Base-by-base conservation (phyloP, 2,113 vertebrate species). In the Otis tarda region DNA sequence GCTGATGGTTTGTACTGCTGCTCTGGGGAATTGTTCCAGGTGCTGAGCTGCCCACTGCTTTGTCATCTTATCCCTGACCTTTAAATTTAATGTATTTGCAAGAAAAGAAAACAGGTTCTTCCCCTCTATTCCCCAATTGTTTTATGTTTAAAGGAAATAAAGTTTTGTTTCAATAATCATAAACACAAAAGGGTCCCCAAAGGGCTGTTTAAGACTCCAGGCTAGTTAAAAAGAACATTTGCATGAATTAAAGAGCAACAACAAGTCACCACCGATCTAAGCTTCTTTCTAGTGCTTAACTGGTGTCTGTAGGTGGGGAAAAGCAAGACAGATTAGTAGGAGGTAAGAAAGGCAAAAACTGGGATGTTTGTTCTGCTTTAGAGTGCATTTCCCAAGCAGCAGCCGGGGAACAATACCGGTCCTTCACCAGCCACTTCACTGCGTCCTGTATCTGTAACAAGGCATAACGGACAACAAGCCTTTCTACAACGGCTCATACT, bases 211-310 rank as follows among this genome's bases (percentile, higher is more conserved):
- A 49, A 97, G 87, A 79, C 94, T 96, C 82, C 21, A 11, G 91
- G 94, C 87, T 91, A 96, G 95, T 97, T 97, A 96, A 95, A 95
- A 96, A 95, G 96, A 91, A 91, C 93, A 95, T 96, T 95, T 97
- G 84, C 94, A 93, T 97, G 95, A 95, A 96, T 96, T 97, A 97
- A 94, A 91, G 94, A 94, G 80, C 90, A 92, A 73, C 93, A 93
- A 94, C 19, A 61, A 97, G 95, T 95, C 93, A 95, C 83, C 69
- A 22, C 68, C 75, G 86, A 94, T 94, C 88, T 89, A n/a, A 89
- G 89, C 73, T 57, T 67, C 88, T 52, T 81, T 63, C 87, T 52
- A 27, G 78, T 7, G 63, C 91, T 91, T 69, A 67, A 16, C 92
- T 50, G 11, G 45, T 47, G 93, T 53, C 92, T 89, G 90, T 68